Evolutionary conservation across 2,797 vertebrate genomes (phyloP).

Genomic region (Ateles fusciceps): DNA sequence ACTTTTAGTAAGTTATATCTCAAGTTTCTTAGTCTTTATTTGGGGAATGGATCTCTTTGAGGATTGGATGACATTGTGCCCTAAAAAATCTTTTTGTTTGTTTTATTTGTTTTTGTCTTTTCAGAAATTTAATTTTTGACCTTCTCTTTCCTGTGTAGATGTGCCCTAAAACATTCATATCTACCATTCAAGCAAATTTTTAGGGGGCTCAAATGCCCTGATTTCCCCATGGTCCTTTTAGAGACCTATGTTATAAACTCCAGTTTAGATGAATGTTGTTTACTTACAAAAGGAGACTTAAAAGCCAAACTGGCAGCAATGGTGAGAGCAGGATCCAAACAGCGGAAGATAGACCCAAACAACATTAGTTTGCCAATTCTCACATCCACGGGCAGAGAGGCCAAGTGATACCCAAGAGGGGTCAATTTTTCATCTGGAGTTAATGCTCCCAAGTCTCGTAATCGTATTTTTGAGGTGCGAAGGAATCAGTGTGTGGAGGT

Average conservation of each 20-base stretch:
- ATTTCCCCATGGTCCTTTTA: background rate
- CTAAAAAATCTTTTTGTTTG: background rate
- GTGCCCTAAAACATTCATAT: background rate
- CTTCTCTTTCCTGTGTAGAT: background rate
- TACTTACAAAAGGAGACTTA: constrained; percentile 91
- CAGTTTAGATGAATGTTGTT: background rate
- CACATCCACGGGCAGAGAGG: constrained; percentile 97
- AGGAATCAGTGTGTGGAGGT: constrained; percentile 90
- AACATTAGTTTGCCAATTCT: constrained; percentile 98
- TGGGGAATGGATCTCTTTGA: constrained; percentile 11
- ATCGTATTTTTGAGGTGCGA: constrained; percentile 90
- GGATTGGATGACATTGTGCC: background rate
- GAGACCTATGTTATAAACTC: background rate
- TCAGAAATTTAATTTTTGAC: background rate
- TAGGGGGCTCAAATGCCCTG: background rate
- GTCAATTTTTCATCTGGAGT: constrained; percentile 93
- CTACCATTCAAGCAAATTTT: background rate
- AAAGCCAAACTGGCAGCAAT: constrained; percentile 98
- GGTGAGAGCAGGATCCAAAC: constrained; percentile 96
- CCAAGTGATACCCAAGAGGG: constrained; percentile 97
- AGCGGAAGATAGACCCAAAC: constrained; percentile 97
- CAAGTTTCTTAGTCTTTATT: background rate
- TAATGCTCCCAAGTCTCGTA: constrained; percentile 94
- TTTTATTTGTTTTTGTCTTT: background rate
- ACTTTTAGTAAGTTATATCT: constrained; percentile 22